A percentile compares a stretch with the other conserved stretches of the same genome.
phyloP scores from a whole-genome alignment of 1,140 invertebrate species.

The Eupeodes corollae region DNA sequence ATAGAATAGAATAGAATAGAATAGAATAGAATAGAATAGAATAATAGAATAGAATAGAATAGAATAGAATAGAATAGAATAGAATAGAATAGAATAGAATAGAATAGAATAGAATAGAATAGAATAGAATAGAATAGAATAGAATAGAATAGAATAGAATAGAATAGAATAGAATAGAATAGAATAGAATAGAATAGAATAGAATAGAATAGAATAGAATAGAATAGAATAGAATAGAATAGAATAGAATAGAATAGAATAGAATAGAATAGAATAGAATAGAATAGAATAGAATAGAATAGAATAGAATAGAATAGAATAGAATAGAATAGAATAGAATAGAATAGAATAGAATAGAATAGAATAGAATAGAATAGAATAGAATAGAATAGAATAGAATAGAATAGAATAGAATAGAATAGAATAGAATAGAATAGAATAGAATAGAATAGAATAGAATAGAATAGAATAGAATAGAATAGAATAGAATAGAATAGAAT shows the following conservation, averaged over 20 bases:
- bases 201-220: not conserved
- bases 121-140: not conserved
- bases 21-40: constrained; percentile 8
- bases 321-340: not conserved
- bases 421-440: not conserved
- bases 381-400: not conserved
- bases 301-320: not conserved
- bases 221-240: not conserved
- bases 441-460: not conserved
- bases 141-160: not conserved
- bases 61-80: constrained; percentile 6
- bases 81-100: constrained; percentile 1
- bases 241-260: not conserved
- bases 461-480: not conserved
- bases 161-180: not conserved
- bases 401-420: not conserved
- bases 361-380: not conserved
- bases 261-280: not conserved
- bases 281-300: not conserved
- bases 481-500: not conserved
- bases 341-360: not conserved
- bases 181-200: not conserved
- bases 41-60: constrained; percentile 5
- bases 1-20: constrained; percentile 11
- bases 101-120: not conserved